phyloP scores from a whole-genome alignment of 2,888 invertebrate genomes.

The Abrostola tripartita region DNA sequence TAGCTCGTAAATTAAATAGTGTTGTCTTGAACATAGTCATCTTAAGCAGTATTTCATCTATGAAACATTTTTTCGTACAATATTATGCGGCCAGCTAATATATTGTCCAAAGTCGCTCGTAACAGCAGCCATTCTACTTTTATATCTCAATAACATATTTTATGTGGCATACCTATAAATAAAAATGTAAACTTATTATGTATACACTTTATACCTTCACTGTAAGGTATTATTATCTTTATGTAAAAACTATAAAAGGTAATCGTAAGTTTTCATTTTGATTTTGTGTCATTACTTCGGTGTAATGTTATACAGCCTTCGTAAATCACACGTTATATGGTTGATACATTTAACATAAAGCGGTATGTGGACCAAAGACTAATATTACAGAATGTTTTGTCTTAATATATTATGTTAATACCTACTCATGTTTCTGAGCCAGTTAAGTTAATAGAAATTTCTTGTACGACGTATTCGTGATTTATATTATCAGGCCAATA shows the following conservation, averaged over 20 bases:
- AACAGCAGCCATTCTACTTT: conserved; percentile 45
- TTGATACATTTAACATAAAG: background rate
- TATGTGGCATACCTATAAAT: conserved; percentile 33
- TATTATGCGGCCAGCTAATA: conserved; percentile 34
- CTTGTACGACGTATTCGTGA: too few species aligned
- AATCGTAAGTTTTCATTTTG: conserved; percentile 5
- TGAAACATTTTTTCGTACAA: conserved; percentile 5
- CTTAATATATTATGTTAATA: too few species aligned
- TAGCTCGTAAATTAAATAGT: background rate
- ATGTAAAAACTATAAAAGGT: conserved; percentile 15
- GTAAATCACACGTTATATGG: conserved; percentile 5
- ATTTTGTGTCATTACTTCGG: background rate
- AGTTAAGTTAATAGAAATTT: too few species aligned
- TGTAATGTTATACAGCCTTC: background rate
- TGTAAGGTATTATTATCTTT: conserved; percentile 13
- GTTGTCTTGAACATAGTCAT: background rate
- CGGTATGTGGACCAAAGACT: background rate
- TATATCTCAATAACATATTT: conserved; percentile 55
- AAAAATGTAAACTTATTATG: conserved; percentile 14
- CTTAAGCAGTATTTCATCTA: conserved; percentile 3
- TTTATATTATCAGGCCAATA: too few species aligned
- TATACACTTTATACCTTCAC: conserved; percentile 3
- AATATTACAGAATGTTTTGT: background rate
- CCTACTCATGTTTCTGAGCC: too few species aligned
- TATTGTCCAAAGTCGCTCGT: conserved; percentile 44